These are phyloP conservation scores for Forficula auricularia DNA, from an alignment of 1,140 invertebrate genomes.

Conservation along the genomic window DNA sequence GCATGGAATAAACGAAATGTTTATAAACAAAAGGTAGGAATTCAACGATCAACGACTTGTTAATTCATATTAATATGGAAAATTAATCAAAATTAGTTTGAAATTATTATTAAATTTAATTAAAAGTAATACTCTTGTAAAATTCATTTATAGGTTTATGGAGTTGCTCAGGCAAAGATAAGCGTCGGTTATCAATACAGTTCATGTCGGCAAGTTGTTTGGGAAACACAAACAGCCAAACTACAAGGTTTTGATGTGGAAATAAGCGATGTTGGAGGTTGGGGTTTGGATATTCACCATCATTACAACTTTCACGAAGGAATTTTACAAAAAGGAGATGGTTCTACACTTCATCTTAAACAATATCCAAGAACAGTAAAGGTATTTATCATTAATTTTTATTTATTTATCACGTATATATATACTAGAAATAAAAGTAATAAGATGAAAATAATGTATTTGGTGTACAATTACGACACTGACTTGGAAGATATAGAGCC, in stretches of 20 bases:
- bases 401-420: too few relatives aligned
- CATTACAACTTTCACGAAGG: constrained; percentile 95
- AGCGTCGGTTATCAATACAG: constrained; percentile 90
- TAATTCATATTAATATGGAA: too few relatives aligned
- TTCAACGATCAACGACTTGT: too few relatives aligned
- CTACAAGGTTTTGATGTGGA: constrained; percentile 94
- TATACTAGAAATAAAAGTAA: too few relatives aligned
- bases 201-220: constrained; percentile 67
- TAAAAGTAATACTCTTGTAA: not conserved
- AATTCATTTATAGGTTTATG: constrained; percentile 45
- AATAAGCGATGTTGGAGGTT: constrained; percentile 90
- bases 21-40: constrained; percentile 81
- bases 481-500: too few relatives aligned
- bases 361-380: constrained; percentile 77
- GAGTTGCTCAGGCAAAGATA: constrained; percentile 66
- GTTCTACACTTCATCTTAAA: constrained; percentile 80
- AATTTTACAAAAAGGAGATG: constrained; percentile 90
- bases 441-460: too few relatives aligned
- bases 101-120: constrained; percentile 4
- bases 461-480: too few relatives aligned
- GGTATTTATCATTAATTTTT: not conserved
- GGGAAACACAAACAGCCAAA: constrained; percentile 84
- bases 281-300: constrained; percentile 95
- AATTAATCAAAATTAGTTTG: constrained; percentile 3
- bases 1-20: constrained; percentile 95